phyloP scores from a whole-genome alignment of 2,797 vertebrate species.

The Myotis planiceps region DNA sequence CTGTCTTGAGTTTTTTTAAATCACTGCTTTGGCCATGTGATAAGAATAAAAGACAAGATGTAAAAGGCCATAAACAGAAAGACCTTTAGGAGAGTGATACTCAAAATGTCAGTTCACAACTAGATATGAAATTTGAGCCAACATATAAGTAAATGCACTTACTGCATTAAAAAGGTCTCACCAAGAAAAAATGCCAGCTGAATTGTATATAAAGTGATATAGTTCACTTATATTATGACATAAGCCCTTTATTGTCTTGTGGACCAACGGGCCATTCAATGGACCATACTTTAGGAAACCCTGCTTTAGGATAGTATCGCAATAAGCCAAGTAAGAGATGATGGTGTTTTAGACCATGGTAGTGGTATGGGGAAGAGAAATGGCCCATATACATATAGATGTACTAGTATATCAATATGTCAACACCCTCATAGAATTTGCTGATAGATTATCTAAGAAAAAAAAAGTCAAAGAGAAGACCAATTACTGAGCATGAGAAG shows the following conservation, averaged over 20 bases:
- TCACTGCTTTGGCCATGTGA: background rate
- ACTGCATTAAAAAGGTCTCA: background rate
- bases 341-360: background rate
- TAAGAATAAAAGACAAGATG: background rate
- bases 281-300: background rate
- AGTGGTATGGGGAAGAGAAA: background rate
- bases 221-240: background rate
- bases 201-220: background rate
- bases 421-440: background rate
- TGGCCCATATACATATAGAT: background rate
- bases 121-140: background rate
- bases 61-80: background rate
- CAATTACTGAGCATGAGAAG: background rate
- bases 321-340: background rate
- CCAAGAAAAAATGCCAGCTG: background rate
- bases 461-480: background rate
- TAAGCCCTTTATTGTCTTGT: background rate
- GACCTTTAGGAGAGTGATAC: background rate
- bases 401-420: too few species aligned
- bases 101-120: background rate
- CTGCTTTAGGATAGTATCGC: background rate
- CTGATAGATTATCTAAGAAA: background rate
- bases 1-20: background rate
- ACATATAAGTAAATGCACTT: background rate
- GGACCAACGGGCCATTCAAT: background rate